Evolutionary conservation across 2,888 invertebrate genomes (phyloP), one percentile per base, ranked within the genome.

Genomic region (Agapostemon virescens): DNA sequence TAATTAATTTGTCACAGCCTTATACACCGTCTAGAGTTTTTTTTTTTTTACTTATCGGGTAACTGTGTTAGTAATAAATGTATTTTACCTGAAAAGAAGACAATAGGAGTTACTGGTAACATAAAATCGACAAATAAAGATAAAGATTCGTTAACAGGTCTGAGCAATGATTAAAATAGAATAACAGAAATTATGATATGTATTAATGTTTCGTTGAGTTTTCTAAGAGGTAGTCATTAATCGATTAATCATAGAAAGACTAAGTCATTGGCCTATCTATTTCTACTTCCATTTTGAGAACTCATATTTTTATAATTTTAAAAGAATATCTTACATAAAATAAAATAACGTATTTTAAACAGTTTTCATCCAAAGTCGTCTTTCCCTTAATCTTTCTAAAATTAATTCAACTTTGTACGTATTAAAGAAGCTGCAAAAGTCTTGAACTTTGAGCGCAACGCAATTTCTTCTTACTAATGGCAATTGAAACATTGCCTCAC

Each of bases 1-100:
- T 72, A 79, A 68, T 52, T 58, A 36, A 69, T 55, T 20, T 69
- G 45, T 79, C 73, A 79, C 79, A 79, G 72, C 72, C 79, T 63
- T 78, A 26, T 15, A 40, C 30, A 67, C 78, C 49, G 30, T 26
- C 17, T 64, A 38, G 38, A 66, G 33, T 58, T 15, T n/a, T 33
- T 5, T n/a, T 33, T 5, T 23, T 26, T 15, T 15, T 63, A 20
- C 17, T 55, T 33, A 52, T 23, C 52, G 13, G 23, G 30, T 40
- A 45, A 75, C 75, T 61, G 42, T 74, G 38, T 58, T 33, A 11
- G 15, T 15, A 64, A n/a, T 5, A 7, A 52, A 75, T 9, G 26
- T 40, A 69, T 17, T 40, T 49, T 49, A 49, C 11, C 11, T 36
- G 20, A 15, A 36, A 58, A 6, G 40, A 71, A 61, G 26, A 17